Conservation (phyloP, 2,888 invertebrate species). For the Oscheius sp. region DNA sequence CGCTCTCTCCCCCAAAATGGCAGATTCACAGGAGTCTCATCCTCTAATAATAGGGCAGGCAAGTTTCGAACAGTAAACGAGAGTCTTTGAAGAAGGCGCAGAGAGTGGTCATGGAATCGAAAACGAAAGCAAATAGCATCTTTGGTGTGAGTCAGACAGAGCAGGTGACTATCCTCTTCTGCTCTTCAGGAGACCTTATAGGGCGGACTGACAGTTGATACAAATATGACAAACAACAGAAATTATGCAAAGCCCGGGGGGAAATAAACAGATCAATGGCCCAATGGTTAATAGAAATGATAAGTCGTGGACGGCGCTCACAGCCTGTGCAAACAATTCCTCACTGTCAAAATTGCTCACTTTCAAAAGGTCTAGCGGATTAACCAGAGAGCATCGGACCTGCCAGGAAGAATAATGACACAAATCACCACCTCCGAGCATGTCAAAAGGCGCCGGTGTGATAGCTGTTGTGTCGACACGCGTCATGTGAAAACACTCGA, state of each 20-base stretch:
- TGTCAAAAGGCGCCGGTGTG: not conserved
- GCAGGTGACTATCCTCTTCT: not conserved
- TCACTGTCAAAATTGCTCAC: conserved; percentile 11
- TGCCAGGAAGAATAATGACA: not conserved
- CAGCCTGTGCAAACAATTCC: conserved; percentile 26
- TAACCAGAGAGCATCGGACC: not conserved
- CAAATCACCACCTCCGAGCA: not conserved
- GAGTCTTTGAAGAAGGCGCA: not conserved
- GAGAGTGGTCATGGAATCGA: conserved; percentile 27
- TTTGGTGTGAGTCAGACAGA: not conserved
- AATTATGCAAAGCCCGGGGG: not conserved
- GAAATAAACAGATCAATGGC: conserved; percentile 17
- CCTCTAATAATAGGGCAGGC: no score
- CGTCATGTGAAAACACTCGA: not conserved
- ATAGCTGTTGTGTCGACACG: not conserved
- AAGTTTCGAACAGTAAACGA: no score
- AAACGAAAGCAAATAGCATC: conserved; percentile 12
- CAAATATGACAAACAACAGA: not conserved
- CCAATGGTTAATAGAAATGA: conserved; percentile 28
- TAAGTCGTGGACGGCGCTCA: conserved; percentile 26
- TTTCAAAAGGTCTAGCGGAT: not conserved
- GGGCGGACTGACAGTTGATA: not conserved
- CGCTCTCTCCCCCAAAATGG: not conserved
- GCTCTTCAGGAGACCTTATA: not conserved
- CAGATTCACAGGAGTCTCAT: no score